These are phyloP conservation scores for Pluvialis apricaria DNA, from an alignment of 2,113 vertebrate genomes.

Conservation along the genomic window DNA sequence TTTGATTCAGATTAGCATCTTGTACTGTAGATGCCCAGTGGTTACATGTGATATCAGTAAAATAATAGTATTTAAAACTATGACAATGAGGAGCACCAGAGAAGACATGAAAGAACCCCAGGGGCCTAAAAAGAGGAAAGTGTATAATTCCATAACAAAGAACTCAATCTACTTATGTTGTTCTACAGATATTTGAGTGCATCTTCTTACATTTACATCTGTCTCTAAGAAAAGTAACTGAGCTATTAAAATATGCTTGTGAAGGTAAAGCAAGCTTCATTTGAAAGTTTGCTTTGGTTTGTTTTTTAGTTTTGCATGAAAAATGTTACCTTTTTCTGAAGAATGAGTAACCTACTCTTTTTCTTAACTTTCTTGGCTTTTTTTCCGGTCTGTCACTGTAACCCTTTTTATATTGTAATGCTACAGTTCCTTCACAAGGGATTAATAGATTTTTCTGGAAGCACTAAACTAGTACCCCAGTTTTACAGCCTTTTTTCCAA, in stretches of 20 bases:
- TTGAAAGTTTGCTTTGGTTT: not conserved
- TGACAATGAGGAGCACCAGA: not conserved
- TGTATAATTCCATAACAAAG: not conserved
- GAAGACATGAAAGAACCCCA: not conserved
- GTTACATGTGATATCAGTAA: not conserved
- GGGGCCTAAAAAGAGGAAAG: not conserved
- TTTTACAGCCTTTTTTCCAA: not conserved
- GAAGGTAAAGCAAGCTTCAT: not conserved
- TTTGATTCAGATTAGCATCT: not conserved
- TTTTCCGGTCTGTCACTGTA: not conserved
- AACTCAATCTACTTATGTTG: not conserved
- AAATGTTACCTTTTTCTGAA: not conserved
- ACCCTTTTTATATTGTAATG: not conserved
- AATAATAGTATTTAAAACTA: not conserved
- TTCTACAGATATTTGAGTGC: not conserved
- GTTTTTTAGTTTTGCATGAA: not conserved
- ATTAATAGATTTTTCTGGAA: not conserved
- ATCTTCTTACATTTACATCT: not conserved
- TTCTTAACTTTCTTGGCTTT: not conserved
- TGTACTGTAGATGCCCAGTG: not conserved
- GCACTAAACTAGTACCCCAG: not conserved
- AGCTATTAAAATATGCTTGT: not conserved
- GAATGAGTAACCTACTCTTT: not conserved
- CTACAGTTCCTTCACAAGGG: not conserved
- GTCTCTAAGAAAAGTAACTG: too few species aligned